Conservation (phyloP, 2,113 vertebrate genomes). For the Spilogale gracilis region DNA sequence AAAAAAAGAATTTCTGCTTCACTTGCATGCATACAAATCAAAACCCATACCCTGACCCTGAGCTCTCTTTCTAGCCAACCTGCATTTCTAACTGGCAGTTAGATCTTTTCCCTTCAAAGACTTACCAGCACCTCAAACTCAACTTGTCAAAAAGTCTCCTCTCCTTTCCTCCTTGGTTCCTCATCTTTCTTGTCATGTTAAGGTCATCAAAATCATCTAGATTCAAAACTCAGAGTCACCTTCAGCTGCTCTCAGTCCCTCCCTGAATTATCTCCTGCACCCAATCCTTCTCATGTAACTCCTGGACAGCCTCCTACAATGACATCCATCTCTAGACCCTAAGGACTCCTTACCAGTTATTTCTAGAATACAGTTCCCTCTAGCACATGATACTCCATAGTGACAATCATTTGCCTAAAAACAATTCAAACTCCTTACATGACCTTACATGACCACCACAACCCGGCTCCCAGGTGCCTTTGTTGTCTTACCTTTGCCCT, state of each 20-base stretch:
- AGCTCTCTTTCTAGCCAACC: neutral
- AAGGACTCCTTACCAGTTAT: neutral
- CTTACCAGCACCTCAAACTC: neutral
- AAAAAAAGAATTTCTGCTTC: neutral
- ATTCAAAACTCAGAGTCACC: neutral
- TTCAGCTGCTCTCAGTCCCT: neutral
- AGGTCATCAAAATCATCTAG: neutral
- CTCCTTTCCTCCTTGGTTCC: neutral
- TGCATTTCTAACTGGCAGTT: neutral
- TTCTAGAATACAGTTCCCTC: neutral
- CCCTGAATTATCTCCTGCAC: neutral
- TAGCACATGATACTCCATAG: neutral
- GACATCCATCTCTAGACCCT: neutral
- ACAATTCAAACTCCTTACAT: neutral
- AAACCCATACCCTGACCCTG: neutral
- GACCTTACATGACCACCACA: fast-evolving
- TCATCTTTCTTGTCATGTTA: neutral
- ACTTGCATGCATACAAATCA: neutral
- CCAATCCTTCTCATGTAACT: neutral
- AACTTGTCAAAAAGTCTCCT: neutral
- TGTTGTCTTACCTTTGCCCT: neutral
- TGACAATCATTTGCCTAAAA: neutral
- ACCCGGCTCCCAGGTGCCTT: neutral
- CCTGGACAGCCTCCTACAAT: neutral
- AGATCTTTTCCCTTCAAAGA: neutral